Evolutionary conservation across 2,888 invertebrate species (phyloP).

Genomic region (Hoplodrina ambigua): DNA sequence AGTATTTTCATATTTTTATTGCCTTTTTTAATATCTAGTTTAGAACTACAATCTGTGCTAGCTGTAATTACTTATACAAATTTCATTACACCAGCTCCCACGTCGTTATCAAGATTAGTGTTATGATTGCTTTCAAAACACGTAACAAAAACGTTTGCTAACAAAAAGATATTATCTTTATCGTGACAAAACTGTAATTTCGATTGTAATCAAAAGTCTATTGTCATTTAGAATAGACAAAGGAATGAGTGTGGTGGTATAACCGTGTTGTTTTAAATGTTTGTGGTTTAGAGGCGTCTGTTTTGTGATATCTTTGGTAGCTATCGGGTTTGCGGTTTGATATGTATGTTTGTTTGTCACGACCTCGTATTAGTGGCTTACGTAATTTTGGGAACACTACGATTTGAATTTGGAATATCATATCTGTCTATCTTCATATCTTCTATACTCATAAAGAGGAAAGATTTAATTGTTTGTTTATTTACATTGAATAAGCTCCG

Average conservation of each 20-base stretch:
- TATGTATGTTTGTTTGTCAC: conserved; percentile 10
- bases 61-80: not conserved
- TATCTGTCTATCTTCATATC: too few relatives aligned
- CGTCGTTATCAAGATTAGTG: conserved; percentile 4
- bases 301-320: conserved; percentile 15
- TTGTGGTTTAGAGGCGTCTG: conserved; percentile 35
- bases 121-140: conserved; percentile 11
- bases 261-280: conserved; percentile 44
- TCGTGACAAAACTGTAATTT: conserved; percentile 47
- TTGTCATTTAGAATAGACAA: conserved; percentile 45
- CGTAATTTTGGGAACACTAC: not conserved
- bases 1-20: not conserved
- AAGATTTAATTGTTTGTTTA: too few relatives aligned
- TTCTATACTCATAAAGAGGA: too few relatives aligned
- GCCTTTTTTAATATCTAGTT: not conserved
- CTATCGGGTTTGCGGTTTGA: conserved; percentile 23
- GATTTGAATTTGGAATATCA: not conserved
- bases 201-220: conserved; percentile 49
- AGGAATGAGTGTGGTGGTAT: conserved; percentile 41
- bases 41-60: not conserved
- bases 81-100: conserved; percentile 19
- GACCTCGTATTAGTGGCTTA: not conserved
- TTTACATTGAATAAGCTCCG: too few relatives aligned
- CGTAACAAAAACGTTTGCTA: conserved; percentile 31
- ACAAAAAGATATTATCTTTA: conserved; percentile 36